Evolutionary conservation across 2,888 invertebrate genomes (phyloP).

Genomic region (Aleiodes alternator): DNA sequence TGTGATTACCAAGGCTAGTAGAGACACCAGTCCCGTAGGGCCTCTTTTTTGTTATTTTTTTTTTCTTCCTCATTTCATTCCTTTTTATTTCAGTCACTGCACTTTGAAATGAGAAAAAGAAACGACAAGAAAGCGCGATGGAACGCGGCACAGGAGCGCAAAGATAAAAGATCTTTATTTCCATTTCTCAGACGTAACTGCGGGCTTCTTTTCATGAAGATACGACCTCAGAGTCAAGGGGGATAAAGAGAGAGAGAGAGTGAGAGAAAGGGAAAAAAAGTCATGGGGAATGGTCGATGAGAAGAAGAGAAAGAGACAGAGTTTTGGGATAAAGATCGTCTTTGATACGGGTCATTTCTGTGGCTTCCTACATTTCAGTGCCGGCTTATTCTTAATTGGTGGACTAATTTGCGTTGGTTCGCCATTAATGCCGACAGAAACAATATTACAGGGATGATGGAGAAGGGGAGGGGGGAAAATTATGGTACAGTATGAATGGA

Average conservation of each 20-base stretch:
- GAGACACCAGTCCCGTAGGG: conserved; percentile 11
- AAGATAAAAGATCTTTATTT: conserved; percentile 62
- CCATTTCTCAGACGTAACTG: conserved; percentile 58
- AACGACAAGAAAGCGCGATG: conserved; percentile 53
- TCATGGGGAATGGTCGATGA: not conserved
- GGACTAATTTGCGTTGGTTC: conserved; percentile 51
- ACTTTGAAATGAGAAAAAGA: conserved; percentile 50
- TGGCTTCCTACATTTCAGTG: conserved; percentile 43
- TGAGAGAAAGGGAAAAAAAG: conserved; percentile 43
- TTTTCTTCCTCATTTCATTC: conserved; percentile 37
- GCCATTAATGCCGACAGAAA: conserved; percentile 44
- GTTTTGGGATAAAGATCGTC: conserved; percentile 59
- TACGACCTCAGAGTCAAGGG: conserved; percentile 44
- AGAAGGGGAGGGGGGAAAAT: not conserved
- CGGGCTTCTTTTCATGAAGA: conserved; percentile 55
- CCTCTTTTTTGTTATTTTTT: conserved; percentile 33
- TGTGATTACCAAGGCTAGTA: conserved; percentile 9
- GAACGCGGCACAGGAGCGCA: conserved; percentile 51
- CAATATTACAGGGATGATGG: conserved; percentile 32
- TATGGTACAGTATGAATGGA: not conserved
- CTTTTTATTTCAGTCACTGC: conserved; percentile 49
- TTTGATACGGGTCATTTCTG: conserved; percentile 54
- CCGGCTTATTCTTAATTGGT: conserved; percentile 53
- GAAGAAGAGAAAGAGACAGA: conserved; percentile 20
- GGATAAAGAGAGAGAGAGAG: not conserved